These are phyloP conservation scores for Hemiscyllium ocellatum DNA, from an alignment of 2,113 vertebrate species.

Conservation along the genomic window DNA sequence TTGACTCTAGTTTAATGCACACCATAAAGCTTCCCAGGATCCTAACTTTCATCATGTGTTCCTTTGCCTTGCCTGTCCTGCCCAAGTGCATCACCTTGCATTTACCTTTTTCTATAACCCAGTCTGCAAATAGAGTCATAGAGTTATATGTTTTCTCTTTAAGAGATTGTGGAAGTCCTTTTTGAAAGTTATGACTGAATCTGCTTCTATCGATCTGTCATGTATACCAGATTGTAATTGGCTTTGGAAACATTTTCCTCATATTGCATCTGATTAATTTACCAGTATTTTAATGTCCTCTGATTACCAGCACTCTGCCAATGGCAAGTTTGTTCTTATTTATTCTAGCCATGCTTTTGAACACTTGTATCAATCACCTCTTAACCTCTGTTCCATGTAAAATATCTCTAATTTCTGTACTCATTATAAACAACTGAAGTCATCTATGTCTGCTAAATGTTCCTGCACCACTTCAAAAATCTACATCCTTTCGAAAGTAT, in stretches of 20 bases:
- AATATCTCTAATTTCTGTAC: background rate
- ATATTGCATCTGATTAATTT: background rate
- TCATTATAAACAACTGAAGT: background rate
- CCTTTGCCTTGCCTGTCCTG: too few species aligned
- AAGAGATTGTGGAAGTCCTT: background rate
- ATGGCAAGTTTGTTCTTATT: background rate
- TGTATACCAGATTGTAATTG: background rate
- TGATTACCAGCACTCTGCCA: background rate
- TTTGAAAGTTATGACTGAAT: background rate
- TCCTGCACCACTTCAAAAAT: background rate
- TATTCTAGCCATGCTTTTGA: background rate
- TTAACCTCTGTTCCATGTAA: background rate
- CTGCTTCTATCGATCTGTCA: background rate
- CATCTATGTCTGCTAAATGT: background rate
- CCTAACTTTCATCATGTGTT: background rate
- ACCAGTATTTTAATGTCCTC: background rate
- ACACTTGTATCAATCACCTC: background rate
- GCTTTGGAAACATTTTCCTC: background rate
- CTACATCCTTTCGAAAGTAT: too few species aligned
- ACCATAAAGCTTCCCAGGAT: too few species aligned
- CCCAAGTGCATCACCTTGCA: too few species aligned
- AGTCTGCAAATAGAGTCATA: background rate
- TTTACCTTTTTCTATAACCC: background rate
- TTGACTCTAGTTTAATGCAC: too few species aligned
- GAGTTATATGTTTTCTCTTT: background rate